phyloP scores from a whole-genome alignment of 2,113 vertebrate genomes.

The Phodopus roborovskii region DNA sequence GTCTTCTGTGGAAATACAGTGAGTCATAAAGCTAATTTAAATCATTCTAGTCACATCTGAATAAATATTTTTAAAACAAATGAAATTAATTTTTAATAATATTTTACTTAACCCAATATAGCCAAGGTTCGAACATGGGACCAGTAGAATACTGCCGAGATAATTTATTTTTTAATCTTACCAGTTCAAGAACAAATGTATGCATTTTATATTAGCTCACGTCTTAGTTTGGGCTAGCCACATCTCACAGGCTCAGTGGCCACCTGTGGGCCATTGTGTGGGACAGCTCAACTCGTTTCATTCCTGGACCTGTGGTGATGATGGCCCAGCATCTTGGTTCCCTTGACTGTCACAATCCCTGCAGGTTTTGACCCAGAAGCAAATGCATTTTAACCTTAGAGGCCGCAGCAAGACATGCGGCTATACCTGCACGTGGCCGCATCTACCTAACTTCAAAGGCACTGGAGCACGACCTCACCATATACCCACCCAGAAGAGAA shows the following conservation, averaged over 20 bases:
- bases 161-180: neutral
- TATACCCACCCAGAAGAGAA: neutral
- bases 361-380: neutral
- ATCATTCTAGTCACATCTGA: neutral
- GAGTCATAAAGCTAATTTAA: neutral
- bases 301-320: neutral
- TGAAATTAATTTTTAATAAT: neutral
- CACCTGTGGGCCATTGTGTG: neutral
- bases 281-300: too few relatives aligned
- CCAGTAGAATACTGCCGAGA: neutral
- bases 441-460: neutral
- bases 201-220: neutral
- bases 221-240: neutral
- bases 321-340: neutral
- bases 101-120: neutral
- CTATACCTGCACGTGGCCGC: neutral
- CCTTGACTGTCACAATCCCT: neutral
- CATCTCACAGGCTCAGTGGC: neutral
- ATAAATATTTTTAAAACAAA: neutral
- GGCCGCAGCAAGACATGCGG: neutral
- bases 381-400: neutral
- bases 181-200: neutral
- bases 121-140: neutral
- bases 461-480: too few relatives aligned
- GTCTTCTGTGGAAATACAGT: neutral